Percentiles rank a stretch among this genome's conserved stretches.
Conservation (phyloP, 2,113 vertebrate species). For the Cacatua alba region DNA sequence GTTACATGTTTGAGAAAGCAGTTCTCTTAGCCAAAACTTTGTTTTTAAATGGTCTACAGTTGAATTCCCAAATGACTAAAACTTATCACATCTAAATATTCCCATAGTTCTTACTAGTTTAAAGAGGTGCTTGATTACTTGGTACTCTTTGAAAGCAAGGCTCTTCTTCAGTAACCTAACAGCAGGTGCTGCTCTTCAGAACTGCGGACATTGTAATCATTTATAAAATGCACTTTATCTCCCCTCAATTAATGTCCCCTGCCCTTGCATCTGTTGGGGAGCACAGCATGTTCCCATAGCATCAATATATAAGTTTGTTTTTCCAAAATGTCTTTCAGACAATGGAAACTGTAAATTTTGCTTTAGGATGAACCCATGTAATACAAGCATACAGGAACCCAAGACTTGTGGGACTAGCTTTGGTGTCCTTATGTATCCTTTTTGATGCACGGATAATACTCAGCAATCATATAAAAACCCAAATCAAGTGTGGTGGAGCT, state of each 20-base stretch:
- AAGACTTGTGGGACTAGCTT: neutral
- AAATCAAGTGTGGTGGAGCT: neutral
- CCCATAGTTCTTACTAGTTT: neutral
- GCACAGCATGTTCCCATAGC: neutral
- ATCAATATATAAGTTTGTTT: accelerated
- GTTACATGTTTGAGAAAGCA: neutral
- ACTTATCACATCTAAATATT: neutral
- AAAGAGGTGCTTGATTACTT: neutral
- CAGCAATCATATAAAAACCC: neutral
- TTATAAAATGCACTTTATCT: neutral
- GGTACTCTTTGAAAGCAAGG: neutral
- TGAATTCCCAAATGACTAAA: neutral
- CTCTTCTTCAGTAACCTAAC: neutral
- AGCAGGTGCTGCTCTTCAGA: neutral
- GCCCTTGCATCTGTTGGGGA: neutral
- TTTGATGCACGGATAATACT: neutral
- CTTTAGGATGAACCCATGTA: neutral
- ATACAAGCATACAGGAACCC: neutral
- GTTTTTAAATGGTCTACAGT: neutral
- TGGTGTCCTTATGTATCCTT: neutral
- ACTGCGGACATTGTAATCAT: too few species aligned
- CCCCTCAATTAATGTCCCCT: neutral
- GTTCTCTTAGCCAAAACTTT: neutral
- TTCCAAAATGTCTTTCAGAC: neutral
- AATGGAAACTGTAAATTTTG: neutral